phyloP scores from a whole-genome alignment of 2,113 vertebrate genomes.

The Sclerurus mexicanus region DNA sequence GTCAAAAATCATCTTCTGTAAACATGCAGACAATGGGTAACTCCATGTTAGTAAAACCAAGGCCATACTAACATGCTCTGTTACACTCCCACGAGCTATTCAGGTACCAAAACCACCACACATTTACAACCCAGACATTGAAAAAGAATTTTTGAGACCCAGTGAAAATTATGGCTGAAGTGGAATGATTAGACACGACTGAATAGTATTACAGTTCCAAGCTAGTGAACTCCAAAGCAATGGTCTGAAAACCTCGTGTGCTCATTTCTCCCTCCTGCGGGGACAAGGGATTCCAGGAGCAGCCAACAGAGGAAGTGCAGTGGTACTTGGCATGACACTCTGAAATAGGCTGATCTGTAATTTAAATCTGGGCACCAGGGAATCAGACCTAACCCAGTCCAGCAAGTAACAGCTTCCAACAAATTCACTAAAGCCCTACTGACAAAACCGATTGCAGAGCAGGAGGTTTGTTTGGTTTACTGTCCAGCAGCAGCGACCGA shows the following conservation, averaged over 20 bases:
- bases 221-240: background rate
- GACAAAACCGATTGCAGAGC: background rate
- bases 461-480: background rate
- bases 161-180: background rate
- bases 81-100: background rate
- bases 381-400: background rate
- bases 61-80: background rate
- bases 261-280: background rate
- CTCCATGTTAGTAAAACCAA: background rate
- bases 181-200: background rate
- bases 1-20: background rate
- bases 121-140: background rate
- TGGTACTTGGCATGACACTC: background rate
- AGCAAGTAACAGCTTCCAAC: background rate
- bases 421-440: background rate
- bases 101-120: background rate
- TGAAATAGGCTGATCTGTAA: background rate
- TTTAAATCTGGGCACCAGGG: background rate
- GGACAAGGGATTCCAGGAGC: background rate
- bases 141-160: background rate
- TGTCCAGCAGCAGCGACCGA: background rate
- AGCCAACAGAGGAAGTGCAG: background rate
- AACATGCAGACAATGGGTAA: slow-evolving; percentile 32
- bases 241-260: background rate
- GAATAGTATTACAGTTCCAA: background rate